Percentiles rank a stretch among this genome's conserved stretches.
Evolutionary conservation across 92 coral and sea anemone species (phyloP).

Genomic region (Nematostella vectensis): DNA sequence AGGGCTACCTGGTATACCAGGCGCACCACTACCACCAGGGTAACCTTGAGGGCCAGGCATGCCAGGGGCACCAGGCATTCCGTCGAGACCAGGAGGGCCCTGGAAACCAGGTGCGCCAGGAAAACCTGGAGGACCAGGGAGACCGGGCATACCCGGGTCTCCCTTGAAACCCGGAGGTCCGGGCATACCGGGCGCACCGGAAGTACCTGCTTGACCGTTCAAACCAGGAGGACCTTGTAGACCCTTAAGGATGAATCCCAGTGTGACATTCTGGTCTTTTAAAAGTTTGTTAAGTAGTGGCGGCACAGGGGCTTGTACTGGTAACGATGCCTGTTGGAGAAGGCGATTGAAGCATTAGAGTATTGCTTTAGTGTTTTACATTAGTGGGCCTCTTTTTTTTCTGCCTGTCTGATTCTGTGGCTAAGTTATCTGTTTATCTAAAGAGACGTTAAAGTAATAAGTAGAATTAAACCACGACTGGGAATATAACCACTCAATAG

Average conservation of each 20-base stretch:
- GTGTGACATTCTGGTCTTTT: constrained; percentile 97
- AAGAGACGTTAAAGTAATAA: too few relatives aligned
- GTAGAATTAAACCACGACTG: too few relatives aligned
- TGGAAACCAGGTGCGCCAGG: constrained; percentile 94
- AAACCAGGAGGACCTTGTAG: constrained; percentile 99
- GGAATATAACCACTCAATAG: too few relatives aligned
- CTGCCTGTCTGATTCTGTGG: too few relatives aligned
- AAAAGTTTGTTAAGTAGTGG: constrained; percentile 95
- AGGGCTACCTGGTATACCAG: constrained; percentile 88
- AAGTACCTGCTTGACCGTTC: constrained; percentile 94
- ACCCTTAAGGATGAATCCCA: constrained; percentile 99
- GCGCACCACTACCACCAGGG: constrained; percentile 99
- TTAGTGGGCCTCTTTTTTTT: too few relatives aligned
- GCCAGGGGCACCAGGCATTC: constrained; percentile 98
- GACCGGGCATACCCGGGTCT: constrained; percentile 89
- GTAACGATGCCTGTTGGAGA: constrained; percentile 80
- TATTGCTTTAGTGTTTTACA: too few relatives aligned
- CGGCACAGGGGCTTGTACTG: constrained; percentile 86
- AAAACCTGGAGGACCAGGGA: constrained; percentile 92
- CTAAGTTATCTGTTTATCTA: too few relatives aligned
- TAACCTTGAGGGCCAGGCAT: constrained; percentile 95
- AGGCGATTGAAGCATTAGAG: too few relatives aligned
- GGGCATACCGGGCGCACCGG: constrained; percentile 89
- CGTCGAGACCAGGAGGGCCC: constrained; percentile 98
- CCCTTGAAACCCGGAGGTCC: constrained; percentile 95